Percentiles rank a stretch among this genome's conserved stretches.
phyloP scores from a whole-genome alignment of 2,113 vertebrate genomes.

The Petrocephalus microphthalmus region DNA sequence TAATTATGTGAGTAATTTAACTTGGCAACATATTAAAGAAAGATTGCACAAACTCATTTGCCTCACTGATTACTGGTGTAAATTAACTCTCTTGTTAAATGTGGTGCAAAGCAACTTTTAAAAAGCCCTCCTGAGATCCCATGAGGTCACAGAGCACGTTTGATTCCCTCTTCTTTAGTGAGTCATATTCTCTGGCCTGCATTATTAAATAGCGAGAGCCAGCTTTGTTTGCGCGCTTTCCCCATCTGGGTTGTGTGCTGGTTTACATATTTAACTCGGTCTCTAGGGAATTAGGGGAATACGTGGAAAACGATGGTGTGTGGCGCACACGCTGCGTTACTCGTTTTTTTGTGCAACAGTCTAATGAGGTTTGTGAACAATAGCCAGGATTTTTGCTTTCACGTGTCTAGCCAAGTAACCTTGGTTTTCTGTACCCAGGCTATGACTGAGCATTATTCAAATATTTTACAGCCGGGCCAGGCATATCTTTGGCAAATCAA shows the following conservation, averaged over 20 bases:
- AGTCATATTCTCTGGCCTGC: background rate
- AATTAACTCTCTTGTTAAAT: background rate
- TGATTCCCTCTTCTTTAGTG: background rate
- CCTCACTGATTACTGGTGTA: background rate
- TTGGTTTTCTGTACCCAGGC: background rate
- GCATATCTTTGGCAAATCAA: background rate
- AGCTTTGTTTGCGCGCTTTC: background rate
- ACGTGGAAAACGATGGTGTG: background rate
- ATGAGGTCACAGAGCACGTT: background rate
- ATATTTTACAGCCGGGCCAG: background rate
- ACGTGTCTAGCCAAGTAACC: background rate
- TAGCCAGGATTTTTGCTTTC: background rate
- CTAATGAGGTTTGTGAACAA: background rate
- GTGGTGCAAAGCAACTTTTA: background rate
- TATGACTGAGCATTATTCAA: background rate
- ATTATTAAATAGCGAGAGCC: background rate
- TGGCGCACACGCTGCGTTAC: too few relatives aligned
- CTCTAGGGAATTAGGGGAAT: background rate
- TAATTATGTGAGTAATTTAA: slow-evolving; percentile 4
- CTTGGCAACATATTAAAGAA: background rate
- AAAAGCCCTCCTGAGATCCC: background rate
- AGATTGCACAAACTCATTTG: background rate
- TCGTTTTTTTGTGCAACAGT: background rate
- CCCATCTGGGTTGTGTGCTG: background rate
- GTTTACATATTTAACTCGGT: background rate